A percentile compares a stretch with the other conserved stretches of the same genome.
These are phyloP conservation scores for Gallinago jamesoni DNA, from an alignment of 2,113 vertebrate species.

Conservation along the genomic window DNA sequence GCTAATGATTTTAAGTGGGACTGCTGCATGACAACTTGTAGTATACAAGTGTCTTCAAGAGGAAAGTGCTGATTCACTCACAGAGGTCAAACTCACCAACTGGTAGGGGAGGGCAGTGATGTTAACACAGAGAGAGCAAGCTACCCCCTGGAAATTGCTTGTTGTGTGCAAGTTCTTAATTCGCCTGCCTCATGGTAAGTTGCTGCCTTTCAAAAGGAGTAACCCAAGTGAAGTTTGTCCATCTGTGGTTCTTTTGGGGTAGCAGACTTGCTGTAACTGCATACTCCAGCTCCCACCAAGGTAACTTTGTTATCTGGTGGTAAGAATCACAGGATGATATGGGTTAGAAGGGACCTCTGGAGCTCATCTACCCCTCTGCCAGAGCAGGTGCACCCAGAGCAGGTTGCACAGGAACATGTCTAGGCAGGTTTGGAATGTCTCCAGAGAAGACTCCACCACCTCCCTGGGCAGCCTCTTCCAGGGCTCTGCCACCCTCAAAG, in stretches of 20 bases:
- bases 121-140: not conserved
- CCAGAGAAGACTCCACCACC: too few relatives aligned
- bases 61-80: not conserved
- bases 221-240: not conserved
- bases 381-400: too few relatives aligned
- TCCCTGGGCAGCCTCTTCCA: too few relatives aligned
- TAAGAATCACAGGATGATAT: too few relatives aligned
- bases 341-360: too few relatives aligned
- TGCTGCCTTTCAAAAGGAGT: not conserved
- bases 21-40: not conserved
- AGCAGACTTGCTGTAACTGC: not conserved
- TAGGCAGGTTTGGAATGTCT: too few relatives aligned
- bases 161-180: not conserved
- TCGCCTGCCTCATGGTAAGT: not conserved
- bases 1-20: not conserved
- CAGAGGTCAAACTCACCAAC: not conserved
- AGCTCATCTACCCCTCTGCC: too few relatives aligned
- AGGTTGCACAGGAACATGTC: too few relatives aligned
- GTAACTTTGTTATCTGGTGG: not conserved
- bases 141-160: not conserved
- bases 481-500: too few relatives aligned
- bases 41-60: not conserved
- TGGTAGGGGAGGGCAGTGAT: not conserved
- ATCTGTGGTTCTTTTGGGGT: not conserved
- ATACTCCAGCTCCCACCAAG: accelerated